A percentile compares a stretch with the other conserved stretches of the same genome.
Conservation (phyloP, 2,113 vertebrate species). For the Stercorarius parasiticus region DNA sequence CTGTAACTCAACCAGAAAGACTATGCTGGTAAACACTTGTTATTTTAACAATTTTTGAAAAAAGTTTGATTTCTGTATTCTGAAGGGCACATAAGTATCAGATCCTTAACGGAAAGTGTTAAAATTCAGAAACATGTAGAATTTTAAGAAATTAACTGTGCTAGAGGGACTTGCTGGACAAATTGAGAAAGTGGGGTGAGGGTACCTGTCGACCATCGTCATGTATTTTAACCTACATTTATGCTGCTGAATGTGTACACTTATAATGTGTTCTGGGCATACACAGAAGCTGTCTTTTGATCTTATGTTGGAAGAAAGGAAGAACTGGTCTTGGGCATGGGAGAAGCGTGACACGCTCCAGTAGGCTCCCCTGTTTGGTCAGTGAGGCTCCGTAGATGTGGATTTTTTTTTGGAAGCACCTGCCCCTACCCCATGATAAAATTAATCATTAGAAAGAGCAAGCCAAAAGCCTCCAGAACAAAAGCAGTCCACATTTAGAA, state of each 20-base stretch:
- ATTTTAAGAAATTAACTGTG: neutral
- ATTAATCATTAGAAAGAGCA: neutral
- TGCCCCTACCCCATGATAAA: neutral
- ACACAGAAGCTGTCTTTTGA: neutral
- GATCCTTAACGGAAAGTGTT: neutral
- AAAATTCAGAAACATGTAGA: neutral
- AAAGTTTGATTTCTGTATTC: neutral
- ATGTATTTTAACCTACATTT: neutral
- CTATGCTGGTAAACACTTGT: neutral
- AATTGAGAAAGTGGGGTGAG: neutral
- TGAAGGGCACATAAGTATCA: neutral
- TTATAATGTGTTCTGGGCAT: neutral
- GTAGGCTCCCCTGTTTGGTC: neutral
- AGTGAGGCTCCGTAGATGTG: neutral
- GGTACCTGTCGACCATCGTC: neutral
- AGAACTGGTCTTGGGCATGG: neutral
- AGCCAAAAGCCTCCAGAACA: neutral
- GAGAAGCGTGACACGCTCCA: rapidly evolving
- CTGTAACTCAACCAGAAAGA: neutral
- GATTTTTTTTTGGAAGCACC: neutral
- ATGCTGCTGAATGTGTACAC: neutral
- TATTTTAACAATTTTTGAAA: neutral
- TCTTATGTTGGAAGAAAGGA: neutral
- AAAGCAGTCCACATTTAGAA: neutral
- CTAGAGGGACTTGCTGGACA: neutral